Evolutionary conservation across 2,888 invertebrate species (phyloP).

Genomic region (Phengaris arion): DNA sequence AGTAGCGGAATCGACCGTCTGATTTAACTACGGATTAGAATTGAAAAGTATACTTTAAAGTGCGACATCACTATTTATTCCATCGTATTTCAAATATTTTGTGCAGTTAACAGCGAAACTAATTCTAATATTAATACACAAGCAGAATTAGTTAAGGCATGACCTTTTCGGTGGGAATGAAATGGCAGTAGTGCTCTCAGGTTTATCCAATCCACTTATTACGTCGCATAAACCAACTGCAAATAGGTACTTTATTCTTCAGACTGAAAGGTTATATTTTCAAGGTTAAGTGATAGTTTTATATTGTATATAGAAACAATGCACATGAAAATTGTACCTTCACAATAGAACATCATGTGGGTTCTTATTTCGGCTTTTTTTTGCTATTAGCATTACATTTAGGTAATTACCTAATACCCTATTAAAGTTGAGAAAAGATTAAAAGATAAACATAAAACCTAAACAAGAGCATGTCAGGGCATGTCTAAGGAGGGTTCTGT

Average conservation of each 20-base stretch:
- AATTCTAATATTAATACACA: neutral
- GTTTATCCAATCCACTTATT: neutral
- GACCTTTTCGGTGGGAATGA: slow-evolving; percentile 12
- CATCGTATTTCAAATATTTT: neutral
- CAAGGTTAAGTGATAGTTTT: neutral
- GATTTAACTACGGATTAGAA: too few species aligned
- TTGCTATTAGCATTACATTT: too few species aligned
- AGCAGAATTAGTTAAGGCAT: neutral
- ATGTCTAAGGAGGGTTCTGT: too few species aligned
- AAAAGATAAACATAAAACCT: neutral
- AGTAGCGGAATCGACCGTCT: too few species aligned
- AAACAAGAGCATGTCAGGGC: too few species aligned
- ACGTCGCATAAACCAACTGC: neutral
- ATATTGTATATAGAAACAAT: too few species aligned
- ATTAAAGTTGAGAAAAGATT: neutral
- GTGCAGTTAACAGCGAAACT: neutral
- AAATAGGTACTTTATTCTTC: neutral
- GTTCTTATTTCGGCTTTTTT: too few species aligned
- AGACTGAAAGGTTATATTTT: neutral
- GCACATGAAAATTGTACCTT: too few species aligned
- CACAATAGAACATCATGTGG: too few species aligned
- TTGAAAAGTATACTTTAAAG: neutral
- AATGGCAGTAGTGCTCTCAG: slow-evolving; percentile 4
- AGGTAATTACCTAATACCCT: too few species aligned
- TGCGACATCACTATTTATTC: neutral